Evolutionary conservation across 2,113 vertebrate species (phyloP).

Genomic region (Cairina moschata): DNA sequence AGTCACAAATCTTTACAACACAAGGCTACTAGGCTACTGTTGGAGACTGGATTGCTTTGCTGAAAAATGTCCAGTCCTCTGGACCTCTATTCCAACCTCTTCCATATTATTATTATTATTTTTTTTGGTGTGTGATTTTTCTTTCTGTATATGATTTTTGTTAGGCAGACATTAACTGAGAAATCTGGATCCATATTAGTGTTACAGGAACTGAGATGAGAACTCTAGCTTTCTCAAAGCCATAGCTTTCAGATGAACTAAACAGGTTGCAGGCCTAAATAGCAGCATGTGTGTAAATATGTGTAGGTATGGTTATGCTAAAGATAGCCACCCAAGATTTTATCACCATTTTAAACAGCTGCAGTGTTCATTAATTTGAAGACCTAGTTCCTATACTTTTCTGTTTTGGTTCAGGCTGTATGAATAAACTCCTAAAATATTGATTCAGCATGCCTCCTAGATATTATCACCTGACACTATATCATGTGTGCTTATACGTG

Average conservation of each 20-base stretch:
- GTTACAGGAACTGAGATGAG: background rate
- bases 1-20: background rate
- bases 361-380: background rate
- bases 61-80: background rate
- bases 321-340: background rate
- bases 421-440: background rate
- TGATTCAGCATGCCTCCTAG: background rate
- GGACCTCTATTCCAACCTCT: background rate
- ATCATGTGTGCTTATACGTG: background rate
- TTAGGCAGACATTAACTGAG: background rate
- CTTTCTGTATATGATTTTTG: background rate
- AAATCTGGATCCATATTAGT: background rate
- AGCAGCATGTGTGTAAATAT: background rate
- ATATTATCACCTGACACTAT: fast-evolving
- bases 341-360: background rate
- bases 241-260: background rate
- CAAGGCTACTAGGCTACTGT: background rate
- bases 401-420: background rate
- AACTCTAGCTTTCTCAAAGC: background rate
- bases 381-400: background rate
- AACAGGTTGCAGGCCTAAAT: background rate
- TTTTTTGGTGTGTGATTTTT: background rate
- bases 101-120: background rate
- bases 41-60: background rate
- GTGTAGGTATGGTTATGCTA: background rate